Evolutionary conservation across 2,113 vertebrate genomes (phyloP).

Genomic region (Mesembrinibis cayennensis): DNA sequence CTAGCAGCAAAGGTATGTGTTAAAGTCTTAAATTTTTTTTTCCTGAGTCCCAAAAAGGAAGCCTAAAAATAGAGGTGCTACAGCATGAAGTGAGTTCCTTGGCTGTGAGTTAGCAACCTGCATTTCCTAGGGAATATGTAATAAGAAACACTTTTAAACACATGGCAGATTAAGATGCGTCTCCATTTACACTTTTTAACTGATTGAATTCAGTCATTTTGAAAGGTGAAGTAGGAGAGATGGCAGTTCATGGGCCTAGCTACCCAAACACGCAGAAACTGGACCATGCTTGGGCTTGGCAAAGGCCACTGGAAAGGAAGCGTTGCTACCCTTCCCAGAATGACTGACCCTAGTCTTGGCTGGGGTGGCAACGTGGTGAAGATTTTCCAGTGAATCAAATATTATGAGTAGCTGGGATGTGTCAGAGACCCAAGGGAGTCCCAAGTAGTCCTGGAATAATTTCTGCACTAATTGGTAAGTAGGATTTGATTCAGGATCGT

Average conservation of each 20-base stretch:
- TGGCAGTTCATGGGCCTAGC: background rate
- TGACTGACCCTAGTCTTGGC: background rate
- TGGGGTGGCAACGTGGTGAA: background rate
- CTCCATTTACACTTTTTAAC: background rate
- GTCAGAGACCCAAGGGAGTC: background rate
- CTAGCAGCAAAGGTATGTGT: background rate
- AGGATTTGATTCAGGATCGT: background rate
- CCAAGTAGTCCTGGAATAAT: background rate
- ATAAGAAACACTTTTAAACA: background rate
- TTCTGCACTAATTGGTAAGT: background rate
- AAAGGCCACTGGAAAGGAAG: background rate
- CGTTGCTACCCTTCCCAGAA: background rate
- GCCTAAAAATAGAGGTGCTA: slow-evolving; percentile 2
- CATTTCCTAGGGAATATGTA: background rate
- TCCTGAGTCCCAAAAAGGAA: background rate
- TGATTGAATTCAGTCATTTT: background rate
- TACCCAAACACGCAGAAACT: background rate
- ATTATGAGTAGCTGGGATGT: background rate
- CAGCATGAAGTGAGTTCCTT: background rate
- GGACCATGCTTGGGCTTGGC: background rate
- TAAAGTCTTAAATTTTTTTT: background rate
- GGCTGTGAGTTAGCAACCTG: background rate
- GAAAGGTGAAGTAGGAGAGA: background rate
- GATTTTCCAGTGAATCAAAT: background rate
- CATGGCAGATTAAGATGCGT: background rate